phyloP scores from a whole-genome alignment of 2,113 vertebrate species.

The Python bivittatus region DNA sequence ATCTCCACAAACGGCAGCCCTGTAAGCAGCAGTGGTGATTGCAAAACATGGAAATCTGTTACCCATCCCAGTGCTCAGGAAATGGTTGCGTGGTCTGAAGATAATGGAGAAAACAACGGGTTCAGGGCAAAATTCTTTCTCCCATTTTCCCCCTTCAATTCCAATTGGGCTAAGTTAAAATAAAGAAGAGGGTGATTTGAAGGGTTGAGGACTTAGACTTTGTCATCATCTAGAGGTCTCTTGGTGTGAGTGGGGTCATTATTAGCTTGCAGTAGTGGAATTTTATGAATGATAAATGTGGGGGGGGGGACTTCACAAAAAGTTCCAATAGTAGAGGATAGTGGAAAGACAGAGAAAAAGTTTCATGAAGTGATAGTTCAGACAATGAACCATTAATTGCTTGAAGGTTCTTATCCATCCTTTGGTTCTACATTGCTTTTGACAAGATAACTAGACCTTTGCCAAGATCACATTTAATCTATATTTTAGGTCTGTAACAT shows the following conservation, averaged over 20 bases:
- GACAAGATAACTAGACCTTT: conserved; percentile 27
- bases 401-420: neutral
- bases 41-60: neutral
- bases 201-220: neutral
- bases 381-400: neutral
- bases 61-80: neutral
- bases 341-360: neutral
- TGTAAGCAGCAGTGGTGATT: neutral
- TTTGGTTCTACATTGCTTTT: neutral
- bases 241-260: neutral
- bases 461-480: neutral
- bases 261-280: neutral
- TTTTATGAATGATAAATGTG: neutral
- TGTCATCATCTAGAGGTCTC: neutral
- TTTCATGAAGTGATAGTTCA: neutral
- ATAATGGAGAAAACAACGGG: neutral
- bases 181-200: neutral
- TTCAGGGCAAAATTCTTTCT: neutral
- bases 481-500: neutral
- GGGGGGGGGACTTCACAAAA: neutral
- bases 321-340: neutral
- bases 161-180: neutral
- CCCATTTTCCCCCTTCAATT: neutral
- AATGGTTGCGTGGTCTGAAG: neutral
- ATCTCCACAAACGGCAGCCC: neutral